Percentiles rank a stretch among this genome's conserved stretches.
Evolutionary conservation across 1,140 invertebrate genomes (phyloP).

Genomic region (Daktulosphaira vitifoliae): DNA sequence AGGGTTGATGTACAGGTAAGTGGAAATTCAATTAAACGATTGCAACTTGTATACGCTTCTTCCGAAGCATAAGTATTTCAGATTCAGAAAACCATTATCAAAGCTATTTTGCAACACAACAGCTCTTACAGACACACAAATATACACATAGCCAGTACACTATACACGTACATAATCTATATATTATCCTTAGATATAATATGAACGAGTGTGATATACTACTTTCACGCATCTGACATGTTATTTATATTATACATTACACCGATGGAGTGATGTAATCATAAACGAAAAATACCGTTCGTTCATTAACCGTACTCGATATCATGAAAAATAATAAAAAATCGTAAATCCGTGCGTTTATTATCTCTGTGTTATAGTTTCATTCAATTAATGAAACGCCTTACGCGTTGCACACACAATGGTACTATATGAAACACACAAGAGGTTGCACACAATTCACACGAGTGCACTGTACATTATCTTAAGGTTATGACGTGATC

Average conservation of each 20-base stretch:
- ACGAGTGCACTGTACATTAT: neutral
- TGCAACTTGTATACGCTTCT: too few species aligned
- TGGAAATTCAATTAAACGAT: neutral
- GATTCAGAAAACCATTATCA: neutral
- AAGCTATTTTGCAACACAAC: neutral
- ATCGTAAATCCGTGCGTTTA: neutral
- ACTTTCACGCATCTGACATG: slow-evolving; percentile 15
- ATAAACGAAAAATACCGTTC: neutral
- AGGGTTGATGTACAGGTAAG: slow-evolving; percentile 81
- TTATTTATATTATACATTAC: neutral
- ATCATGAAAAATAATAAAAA: neutral
- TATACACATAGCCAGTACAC: too few species aligned
- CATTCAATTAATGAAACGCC: slow-evolving; percentile 10
- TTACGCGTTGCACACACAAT: neutral
- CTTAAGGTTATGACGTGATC: slow-evolving; percentile 4
- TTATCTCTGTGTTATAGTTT: too few species aligned
- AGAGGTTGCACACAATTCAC: slow-evolving; percentile 15
- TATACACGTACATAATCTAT: too few species aligned
- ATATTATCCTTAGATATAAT: too few species aligned
- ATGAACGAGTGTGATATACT: neutral
- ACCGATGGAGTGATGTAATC: neutral
- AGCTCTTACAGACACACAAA: neutral
- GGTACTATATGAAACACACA: slow-evolving; percentile 1
- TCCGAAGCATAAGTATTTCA: too few species aligned
- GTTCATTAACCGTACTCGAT: slow-evolving; percentile 29